Evolutionary conservation across 2,113 vertebrate species (phyloP).

Genomic region (Stercorarius parasiticus): DNA sequence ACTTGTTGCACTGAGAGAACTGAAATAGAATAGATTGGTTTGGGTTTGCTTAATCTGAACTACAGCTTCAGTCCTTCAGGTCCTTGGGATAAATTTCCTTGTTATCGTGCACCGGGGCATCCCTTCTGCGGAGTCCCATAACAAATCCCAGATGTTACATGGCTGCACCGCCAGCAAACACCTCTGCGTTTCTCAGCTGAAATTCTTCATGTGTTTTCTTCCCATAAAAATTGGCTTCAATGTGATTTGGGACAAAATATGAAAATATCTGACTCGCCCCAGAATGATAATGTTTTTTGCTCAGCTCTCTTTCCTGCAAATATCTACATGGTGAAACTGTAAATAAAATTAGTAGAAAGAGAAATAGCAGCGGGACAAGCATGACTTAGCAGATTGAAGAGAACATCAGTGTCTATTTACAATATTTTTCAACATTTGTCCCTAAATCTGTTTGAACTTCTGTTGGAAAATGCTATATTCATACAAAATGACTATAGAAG

Average conservation of each 20-base stretch:
- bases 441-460: neutral
- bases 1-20: neutral
- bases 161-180: neutral
- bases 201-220: neutral
- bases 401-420: neutral
- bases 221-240: neutral
- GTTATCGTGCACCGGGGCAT: neutral
- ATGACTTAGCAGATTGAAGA: neutral
- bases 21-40: neutral
- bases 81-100: neutral
- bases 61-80: neutral
- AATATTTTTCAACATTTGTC: neutral
- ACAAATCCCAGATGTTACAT: neutral
- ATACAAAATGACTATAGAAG: neutral
- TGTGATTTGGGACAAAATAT: neutral
- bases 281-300: neutral
- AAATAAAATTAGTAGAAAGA: neutral
- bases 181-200: neutral
- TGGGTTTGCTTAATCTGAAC: neutral
- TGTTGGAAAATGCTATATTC: neutral
- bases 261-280: neutral
- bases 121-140: neutral
- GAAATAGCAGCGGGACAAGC: neutral
- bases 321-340: neutral
- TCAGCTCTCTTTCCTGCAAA: neutral